These are phyloP conservation scores for Drosophila orena DNA, from an alignment of 1,140 invertebrate genomes.

Conservation along the genomic window DNA sequence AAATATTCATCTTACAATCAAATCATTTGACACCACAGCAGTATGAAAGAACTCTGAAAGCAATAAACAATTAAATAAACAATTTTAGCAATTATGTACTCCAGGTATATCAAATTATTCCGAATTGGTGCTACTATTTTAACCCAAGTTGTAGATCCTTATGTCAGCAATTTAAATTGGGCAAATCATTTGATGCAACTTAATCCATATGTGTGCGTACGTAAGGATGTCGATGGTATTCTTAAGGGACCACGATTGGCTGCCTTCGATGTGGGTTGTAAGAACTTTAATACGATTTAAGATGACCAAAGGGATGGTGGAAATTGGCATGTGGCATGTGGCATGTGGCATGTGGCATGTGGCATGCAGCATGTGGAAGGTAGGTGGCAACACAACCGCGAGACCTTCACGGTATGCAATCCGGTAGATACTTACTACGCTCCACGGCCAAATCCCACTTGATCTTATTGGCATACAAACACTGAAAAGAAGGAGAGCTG, in stretches of 20 bases:
- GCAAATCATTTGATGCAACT: conserved; percentile 56
- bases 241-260: conserved; percentile 28
- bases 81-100: too few relatives aligned
- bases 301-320: conserved; percentile 18
- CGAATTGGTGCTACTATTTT: not conserved
- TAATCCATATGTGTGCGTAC: conserved; percentile 33
- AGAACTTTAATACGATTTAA: conserved; percentile 40
- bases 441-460: conserved; percentile 26
- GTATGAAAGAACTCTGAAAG: not conserved
- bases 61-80: not conserved
- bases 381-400: conserved; percentile 13
- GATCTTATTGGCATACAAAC: conserved; percentile 28
- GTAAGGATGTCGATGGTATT: conserved; percentile 13
- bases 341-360: too few relatives aligned
- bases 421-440: conserved; percentile 8
- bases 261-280: conserved; percentile 23
- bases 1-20: not conserved
- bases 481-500: not conserved
- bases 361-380: not conserved
- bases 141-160: not conserved
- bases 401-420: conserved; percentile 37
- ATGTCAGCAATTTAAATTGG: conserved; percentile 51
- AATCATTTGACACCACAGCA: not conserved
- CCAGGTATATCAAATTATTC: too few relatives aligned
- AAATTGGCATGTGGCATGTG: too few relatives aligned